Base-by-base conservation (phyloP, 2,797 vertebrate species). In the Melanotaenia maccullochi region DNA sequence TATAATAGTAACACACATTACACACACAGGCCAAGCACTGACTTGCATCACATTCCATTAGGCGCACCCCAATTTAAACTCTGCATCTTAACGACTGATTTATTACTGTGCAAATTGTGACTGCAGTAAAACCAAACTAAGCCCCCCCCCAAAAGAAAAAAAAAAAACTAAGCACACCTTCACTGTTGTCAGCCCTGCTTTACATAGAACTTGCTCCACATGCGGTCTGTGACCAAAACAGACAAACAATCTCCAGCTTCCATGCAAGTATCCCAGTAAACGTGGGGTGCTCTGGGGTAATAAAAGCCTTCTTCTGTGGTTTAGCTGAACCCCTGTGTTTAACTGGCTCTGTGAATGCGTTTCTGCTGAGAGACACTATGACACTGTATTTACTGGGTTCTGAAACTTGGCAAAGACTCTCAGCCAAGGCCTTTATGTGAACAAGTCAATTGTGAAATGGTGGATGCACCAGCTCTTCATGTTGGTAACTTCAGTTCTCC, bases 301-400 rank as follows among this genome's bases (percentile, higher is more conserved):
- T 91, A 82, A 88, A 89, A 87, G 76, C 76, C 68, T 89, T 89
- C 90, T 78, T 60, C 86, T 85, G 88, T 32, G 85, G 80, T 60
- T 65, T 5, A 78, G 71, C 57, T 67, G 73, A 71, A 64, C 76
- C 74, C 58, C 82, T 85, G 85, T 89, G 79, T 90, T 90, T 88
- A 88, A 77, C 81, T 69, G 68, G 71, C 72, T 83, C 33, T 77
- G 67, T 82, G 79, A 73, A 73, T 63, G 71, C 65, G 65, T 83
- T 78, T 36, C 78, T 0, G 16, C 77, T 67, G 73, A 65, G 60
- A 74, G 47, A 68, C 56, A 20, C 68, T 77, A 60, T 69, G 44
- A 57, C 71, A 74, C 75, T 81, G 61, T 65, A 77, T 67, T 83
- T 70, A 76, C 71, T 73, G 71, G 25, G 55, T 72, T 82, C 76